Evolutionary conservation across 2,888 invertebrate species (phyloP).

Genomic region (Dilophus febrilis): DNA sequence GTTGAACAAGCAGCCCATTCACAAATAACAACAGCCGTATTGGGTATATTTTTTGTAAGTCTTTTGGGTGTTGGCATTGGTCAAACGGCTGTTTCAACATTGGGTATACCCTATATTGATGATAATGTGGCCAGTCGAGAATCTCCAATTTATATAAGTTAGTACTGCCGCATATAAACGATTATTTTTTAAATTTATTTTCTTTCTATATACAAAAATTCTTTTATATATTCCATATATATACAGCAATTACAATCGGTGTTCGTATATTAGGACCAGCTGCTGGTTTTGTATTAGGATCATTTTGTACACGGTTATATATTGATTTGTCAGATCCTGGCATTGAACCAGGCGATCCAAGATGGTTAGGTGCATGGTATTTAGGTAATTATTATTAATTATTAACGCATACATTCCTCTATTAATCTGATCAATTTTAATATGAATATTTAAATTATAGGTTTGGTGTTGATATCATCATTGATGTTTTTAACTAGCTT

Average conservation of each 20-base stretch:
- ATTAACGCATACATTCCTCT: too few relatives aligned
- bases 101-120: slow-evolving; percentile 86
- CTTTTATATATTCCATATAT: slow-evolving; percentile 11
- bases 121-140: slow-evolving; percentile 86
- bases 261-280: slow-evolving; percentile 82
- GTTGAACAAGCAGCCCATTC: slow-evolving; percentile 51
- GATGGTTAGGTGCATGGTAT: slow-evolving; percentile 98
- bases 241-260: slow-evolving; percentile 72
- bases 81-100: slow-evolving; percentile 79
- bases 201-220: not conserved
- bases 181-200: not conserved
- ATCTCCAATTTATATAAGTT: slow-evolving; percentile 82
- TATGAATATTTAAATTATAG: slow-evolving; percentile 29
- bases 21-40: slow-evolving; percentile 61
- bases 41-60: slow-evolving; percentile 77
- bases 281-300: slow-evolving; percentile 76
- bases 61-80: slow-evolving; percentile 80
- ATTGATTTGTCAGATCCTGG: slow-evolving; percentile 64
- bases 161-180: too few relatives aligned
- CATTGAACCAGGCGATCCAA: slow-evolving; percentile 61
- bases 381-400: slow-evolving; percentile 51
- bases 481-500: slow-evolving; percentile 67
- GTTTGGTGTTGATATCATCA: slow-evolving; percentile 68
- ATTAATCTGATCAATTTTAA: too few relatives aligned
- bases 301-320: slow-evolving; percentile 73